phyloP scores from a whole-genome alignment of 2,888 invertebrate genomes.

The Polylopha cassiicola region DNA sequence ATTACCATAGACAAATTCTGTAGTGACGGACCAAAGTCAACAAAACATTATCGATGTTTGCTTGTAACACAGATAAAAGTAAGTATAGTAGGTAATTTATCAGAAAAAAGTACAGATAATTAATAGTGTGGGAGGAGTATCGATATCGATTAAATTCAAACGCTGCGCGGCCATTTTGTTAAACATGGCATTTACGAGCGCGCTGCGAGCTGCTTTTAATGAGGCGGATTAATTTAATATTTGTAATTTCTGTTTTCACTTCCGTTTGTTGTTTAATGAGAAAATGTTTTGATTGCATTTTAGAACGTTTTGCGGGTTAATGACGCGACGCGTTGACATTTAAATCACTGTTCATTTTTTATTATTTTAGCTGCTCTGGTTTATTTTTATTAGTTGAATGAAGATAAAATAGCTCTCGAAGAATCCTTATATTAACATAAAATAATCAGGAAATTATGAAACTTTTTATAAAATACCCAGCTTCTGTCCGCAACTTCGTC shows the following conservation, averaged over 20 bases:
- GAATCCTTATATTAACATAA: too few species aligned
- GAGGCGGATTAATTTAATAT: slow-evolving; percentile 54
- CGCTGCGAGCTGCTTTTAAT: slow-evolving; percentile 36
- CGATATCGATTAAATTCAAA: slow-evolving; percentile 33
- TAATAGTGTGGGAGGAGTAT: slow-evolving; percentile 22
- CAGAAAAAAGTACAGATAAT: too few species aligned
- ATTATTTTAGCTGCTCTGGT: too few species aligned
- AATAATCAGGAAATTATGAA: too few species aligned
- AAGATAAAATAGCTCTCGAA: too few species aligned
- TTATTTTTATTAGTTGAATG: too few species aligned
- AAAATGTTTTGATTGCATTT: slow-evolving; percentile 44
- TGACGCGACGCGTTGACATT: neutral
- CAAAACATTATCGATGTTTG: too few species aligned
- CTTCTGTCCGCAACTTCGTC: too few species aligned
- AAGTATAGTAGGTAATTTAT: too few species aligned
- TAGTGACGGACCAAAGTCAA: slow-evolving; percentile 2
- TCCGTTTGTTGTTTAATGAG: slow-evolving; percentile 48
- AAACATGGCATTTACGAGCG: slow-evolving; percentile 47
- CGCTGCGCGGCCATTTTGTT: slow-evolving; percentile 43
- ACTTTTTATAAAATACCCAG: too few species aligned
- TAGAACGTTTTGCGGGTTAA: slow-evolving; percentile 1
- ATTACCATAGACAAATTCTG: slow-evolving; percentile 17
- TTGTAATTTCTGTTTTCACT: slow-evolving; percentile 55
- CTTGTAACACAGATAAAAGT: too few species aligned
- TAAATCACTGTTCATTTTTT: neutral